These are phyloP conservation scores for Galemys pyrenaicus DNA, from an alignment of 2,113 vertebrate genomes.

Conservation along the genomic window DNA sequence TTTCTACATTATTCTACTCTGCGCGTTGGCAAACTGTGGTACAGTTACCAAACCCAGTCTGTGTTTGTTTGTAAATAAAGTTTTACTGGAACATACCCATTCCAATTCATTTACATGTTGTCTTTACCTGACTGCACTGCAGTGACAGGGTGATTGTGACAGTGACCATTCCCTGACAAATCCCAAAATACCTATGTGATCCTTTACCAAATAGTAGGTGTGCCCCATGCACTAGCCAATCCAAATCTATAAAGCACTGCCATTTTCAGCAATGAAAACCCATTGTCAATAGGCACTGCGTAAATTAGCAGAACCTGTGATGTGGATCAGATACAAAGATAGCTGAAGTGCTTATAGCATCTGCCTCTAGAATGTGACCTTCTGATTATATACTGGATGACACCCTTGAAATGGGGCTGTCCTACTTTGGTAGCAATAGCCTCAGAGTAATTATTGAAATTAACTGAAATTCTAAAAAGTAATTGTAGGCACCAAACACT, in stretches of 20 bases:
- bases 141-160: neutral
- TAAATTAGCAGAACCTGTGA: neutral
- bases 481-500: neutral
- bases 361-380: neutral
- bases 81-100: slow-evolving; percentile 28
- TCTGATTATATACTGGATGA: neutral
- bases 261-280: neutral
- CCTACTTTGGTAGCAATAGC: neutral
- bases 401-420: neutral
- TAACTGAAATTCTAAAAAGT: neutral
- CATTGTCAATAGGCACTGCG: neutral
- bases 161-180: neutral
- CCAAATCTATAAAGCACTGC: neutral
- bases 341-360: neutral
- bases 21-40: neutral
- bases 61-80: slow-evolving; percentile 11
- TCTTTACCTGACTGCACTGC: neutral
- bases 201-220: neutral
- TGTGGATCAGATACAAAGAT: neutral
- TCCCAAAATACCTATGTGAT: neutral
- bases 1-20: neutral
- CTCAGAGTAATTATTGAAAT: slow-evolving; percentile 1
- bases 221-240: neutral
- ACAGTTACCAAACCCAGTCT: neutral
- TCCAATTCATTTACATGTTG: neutral